Percentiles rank a stretch among this genome's conserved stretches.
These are phyloP conservation scores for Torymus texanus DNA, from an alignment of 2,888 invertebrate genomes.

Conservation along the genomic window DNA sequence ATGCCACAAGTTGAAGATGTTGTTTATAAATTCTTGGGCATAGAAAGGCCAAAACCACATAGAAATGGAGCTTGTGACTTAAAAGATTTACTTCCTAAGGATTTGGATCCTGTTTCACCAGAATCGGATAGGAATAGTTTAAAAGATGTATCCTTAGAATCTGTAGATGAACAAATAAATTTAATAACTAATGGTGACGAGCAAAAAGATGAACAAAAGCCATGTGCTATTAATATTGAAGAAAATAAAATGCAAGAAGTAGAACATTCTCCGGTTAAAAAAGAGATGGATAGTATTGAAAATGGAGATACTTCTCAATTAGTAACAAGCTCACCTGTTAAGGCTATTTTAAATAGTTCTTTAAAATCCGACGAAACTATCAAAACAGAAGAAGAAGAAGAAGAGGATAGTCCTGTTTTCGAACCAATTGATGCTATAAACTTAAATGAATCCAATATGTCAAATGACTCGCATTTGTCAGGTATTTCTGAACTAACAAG, in stretches of 20 bases:
- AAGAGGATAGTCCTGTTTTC: slow-evolving; percentile 82
- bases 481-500: slow-evolving; percentile 78
- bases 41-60: slow-evolving; percentile 81
- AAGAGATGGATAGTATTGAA: slow-evolving; percentile 40
- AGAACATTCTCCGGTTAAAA: slow-evolving; percentile 31
- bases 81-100: slow-evolving; percentile 83
- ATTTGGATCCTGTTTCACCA: slow-evolving; percentile 88
- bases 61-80: slow-evolving; percentile 69
- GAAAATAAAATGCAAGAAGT: slow-evolving; percentile 32
- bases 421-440: slow-evolving; percentile 78
- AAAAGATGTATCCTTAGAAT: slow-evolving; percentile 70
- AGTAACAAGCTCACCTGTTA: slow-evolving; percentile 41
- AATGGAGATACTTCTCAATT: slow-evolving; percentile 60
- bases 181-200: slow-evolving; percentile 56
- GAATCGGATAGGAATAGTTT: slow-evolving; percentile 83
- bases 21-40: slow-evolving; percentile 90
- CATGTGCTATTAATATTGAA: slow-evolving; percentile 17
- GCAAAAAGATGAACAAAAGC: slow-evolving; percentile 53
- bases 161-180: slow-evolving; percentile 64
- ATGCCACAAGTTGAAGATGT: slow-evolving; percentile 94
- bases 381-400: slow-evolving; percentile 77
- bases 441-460: slow-evolving; percentile 76
- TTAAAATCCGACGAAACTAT: slow-evolving; percentile 72
- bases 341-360: slow-evolving; percentile 65
- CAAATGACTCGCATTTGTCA: slow-evolving; percentile 79